Evolutionary conservation across 2,113 vertebrate species (phyloP).

Genomic region (Campylomormyrus numenius): DNA sequence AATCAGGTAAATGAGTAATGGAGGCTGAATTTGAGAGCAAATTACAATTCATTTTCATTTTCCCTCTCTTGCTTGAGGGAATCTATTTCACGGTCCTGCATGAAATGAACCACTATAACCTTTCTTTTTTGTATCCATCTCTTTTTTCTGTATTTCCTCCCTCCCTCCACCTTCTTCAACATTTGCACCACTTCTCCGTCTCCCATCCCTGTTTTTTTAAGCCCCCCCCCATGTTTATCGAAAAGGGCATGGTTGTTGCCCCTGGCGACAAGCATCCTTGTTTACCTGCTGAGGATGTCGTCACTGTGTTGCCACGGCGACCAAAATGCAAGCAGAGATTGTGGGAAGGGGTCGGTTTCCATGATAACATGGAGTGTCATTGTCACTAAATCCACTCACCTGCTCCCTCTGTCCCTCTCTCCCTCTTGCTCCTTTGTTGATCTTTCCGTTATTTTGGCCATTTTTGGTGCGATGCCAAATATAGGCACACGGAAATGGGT

Average conservation of each 20-base stretch:
- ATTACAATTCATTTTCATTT: slow-evolving; percentile 47
- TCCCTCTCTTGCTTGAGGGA: slow-evolving; percentile 37
- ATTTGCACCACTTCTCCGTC: background rate
- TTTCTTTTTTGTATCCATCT: background rate
- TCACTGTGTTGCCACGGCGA: slow-evolving; percentile 70
- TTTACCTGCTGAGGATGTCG: slow-evolving; percentile 75
- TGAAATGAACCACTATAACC: slow-evolving; percentile 30
- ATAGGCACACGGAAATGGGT: background rate
- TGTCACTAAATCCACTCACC: slow-evolving; percentile 41
- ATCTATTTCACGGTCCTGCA: slow-evolving; percentile 41
- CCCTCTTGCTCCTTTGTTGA: slow-evolving; percentile 13
- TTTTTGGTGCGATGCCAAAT: slow-evolving; percentile 4
- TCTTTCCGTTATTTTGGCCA: slow-evolving; percentile 16
- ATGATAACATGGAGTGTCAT: slow-evolving; percentile 55
- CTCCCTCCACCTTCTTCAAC: background rate
- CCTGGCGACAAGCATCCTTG: slow-evolving; percentile 63
- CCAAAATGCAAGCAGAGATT: slow-evolving; percentile 39
- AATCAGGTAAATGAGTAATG: background rate
- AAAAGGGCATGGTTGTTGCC: slow-evolving; percentile 52
- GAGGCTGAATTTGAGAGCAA: slow-evolving; percentile 17
- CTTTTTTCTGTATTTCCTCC: background rate
- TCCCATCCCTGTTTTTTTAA: background rate
- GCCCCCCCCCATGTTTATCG: slow-evolving; percentile 45
- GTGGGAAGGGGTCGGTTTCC: slow-evolving; percentile 42
- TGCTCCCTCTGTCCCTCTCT: slow-evolving; percentile 23